These are phyloP conservation scores for Cephus spinipes DNA, from an alignment of 2,888 invertebrate species.

Conservation along the genomic window DNA sequence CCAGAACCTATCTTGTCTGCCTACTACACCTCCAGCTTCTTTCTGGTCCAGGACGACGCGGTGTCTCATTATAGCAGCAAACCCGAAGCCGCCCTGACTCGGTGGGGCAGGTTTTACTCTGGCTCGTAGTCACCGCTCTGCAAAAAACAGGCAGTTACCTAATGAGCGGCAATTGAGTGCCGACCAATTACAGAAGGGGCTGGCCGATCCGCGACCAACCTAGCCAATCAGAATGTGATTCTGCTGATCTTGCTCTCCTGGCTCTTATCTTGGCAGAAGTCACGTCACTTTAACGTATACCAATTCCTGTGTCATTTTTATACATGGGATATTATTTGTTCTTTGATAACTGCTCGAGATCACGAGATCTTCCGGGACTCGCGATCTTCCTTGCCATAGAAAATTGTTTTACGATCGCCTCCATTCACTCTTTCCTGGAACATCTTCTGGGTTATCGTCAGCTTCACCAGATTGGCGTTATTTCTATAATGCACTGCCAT, in stretches of 20 bases:
- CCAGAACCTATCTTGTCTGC: neutral
- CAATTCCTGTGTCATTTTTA: neutral
- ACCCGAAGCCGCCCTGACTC: neutral
- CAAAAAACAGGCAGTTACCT: constrained; percentile 56
- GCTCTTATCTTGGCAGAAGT: neutral
- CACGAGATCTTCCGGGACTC: neutral
- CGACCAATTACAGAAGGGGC: constrained; percentile 61
- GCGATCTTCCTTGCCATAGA: neutral
- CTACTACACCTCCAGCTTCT: neutral
- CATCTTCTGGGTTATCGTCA: neutral
- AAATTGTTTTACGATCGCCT: neutral
- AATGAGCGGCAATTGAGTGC: constrained; percentile 63
- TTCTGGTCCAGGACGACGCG: constrained; percentile 16
- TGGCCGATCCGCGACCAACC: constrained; percentile 49
- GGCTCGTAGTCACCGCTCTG: constrained; percentile 38
- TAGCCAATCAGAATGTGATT: constrained; percentile 51
- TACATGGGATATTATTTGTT: neutral
- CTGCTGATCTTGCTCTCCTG: neutral
- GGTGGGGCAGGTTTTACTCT: constrained; percentile 24
- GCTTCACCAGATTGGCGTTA: neutral
- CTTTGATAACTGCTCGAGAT: neutral
- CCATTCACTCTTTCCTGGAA: neutral
- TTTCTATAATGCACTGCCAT: neutral
- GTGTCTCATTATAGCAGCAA: constrained; percentile 27
- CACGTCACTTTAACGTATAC: neutral